Percentiles rank a stretch among this genome's conserved stretches.
Conservation (phyloP, 1,140 invertebrate genomes). For the Triops longicaudatus region DNA sequence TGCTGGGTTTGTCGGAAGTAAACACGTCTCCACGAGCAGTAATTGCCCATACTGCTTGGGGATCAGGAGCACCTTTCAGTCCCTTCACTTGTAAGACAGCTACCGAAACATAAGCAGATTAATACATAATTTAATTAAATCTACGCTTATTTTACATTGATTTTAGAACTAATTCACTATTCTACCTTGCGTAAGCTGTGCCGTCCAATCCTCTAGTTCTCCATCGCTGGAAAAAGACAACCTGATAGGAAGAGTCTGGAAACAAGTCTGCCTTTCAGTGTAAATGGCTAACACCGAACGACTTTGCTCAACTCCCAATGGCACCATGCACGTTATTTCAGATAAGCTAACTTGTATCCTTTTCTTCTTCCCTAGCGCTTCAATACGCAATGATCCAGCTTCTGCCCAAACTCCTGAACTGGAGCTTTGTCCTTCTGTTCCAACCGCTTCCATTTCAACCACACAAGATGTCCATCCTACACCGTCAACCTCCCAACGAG, state of each 20-base stretch:
- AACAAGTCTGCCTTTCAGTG: constrained; percentile 49
- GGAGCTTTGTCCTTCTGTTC: constrained; percentile 44
- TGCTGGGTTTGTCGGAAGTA: constrained; percentile 58
- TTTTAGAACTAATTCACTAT: neutral
- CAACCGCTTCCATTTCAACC: constrained; percentile 71
- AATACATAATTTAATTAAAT: constrained; percentile 49
- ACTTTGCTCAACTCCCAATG: constrained; percentile 61
- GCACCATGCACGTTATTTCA: constrained; percentile 63
- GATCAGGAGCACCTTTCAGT: constrained; percentile 54
- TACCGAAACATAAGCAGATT: neutral
- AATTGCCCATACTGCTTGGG: constrained; percentile 65
- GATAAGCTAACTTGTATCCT: constrained; percentile 52
- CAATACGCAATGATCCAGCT: neutral
- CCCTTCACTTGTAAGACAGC: constrained; percentile 54
- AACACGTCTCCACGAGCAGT: constrained; percentile 70
- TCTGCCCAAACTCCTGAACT: constrained; percentile 32
- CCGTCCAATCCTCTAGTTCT: constrained; percentile 78
- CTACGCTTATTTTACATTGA: constrained; percentile 20
- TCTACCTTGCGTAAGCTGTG: constrained; percentile 56
- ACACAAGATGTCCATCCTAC: constrained; percentile 60
- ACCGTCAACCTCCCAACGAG: constrained; percentile 54
- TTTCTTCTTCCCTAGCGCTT: neutral
- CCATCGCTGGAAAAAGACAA: constrained; percentile 66
- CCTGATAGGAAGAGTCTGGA: constrained; percentile 44
- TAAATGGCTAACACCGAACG: constrained; percentile 60